A percentile compares a stretch with the other conserved stretches of the same genome.
Evolutionary conservation across 2,113 vertebrate species (phyloP).

Genomic region (Zosterops japonicus): DNA sequence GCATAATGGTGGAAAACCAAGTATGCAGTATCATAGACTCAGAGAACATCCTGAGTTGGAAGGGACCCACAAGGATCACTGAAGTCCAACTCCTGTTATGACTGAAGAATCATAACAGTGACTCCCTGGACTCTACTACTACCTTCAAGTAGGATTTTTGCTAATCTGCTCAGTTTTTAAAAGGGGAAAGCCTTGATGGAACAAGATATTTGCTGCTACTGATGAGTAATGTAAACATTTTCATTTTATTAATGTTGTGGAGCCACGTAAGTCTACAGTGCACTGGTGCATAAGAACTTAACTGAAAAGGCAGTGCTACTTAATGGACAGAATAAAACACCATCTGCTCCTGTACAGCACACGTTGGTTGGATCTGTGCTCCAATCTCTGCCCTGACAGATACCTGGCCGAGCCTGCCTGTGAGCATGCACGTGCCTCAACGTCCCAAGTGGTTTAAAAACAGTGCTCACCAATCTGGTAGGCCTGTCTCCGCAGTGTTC

Average conservation of each 20-base stretch:
- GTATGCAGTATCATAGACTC: neutral
- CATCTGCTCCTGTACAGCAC: neutral
- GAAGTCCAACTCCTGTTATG: neutral
- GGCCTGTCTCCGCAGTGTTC: slow-evolving; percentile 60
- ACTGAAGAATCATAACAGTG: neutral
- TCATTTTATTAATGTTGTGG: neutral
- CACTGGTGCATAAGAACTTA: neutral
- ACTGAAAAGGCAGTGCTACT: neutral
- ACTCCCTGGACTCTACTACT: neutral
- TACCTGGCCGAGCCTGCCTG: slow-evolving; percentile 3
- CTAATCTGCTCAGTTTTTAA: neutral
- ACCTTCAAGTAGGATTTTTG: neutral
- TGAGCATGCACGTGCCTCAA: slow-evolving; percentile 68
- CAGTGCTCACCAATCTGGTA: slow-evolving; percentile 67
- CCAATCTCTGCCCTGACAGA: slow-evolving; percentile 40
- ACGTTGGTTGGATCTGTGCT: neutral
- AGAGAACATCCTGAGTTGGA: neutral
- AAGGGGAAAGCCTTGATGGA: neutral
- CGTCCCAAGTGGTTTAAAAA: slow-evolving; percentile 53
- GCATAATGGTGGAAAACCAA: neutral
- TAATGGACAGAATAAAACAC: neutral
- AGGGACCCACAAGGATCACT: neutral
- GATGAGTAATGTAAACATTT: neutral
- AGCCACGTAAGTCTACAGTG: neutral
- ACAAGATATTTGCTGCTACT: neutral